A percentile compares a stretch with the other conserved stretches of the same genome.
These are phyloP conservation scores for Scaeva pyrastri DNA, from an alignment of 2,888 invertebrate species.

Conservation along the genomic window DNA sequence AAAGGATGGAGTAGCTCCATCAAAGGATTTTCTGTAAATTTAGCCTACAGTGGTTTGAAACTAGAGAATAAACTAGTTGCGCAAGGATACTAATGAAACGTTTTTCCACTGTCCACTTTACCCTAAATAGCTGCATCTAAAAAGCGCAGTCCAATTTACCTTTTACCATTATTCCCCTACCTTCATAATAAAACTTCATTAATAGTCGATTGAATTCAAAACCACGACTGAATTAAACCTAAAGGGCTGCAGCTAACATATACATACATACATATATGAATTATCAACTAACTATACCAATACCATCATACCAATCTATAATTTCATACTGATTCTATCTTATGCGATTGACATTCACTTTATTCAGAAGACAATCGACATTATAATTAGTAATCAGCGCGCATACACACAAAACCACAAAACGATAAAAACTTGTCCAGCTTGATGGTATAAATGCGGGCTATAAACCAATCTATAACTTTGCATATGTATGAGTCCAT, in stretches of 20 bases:
- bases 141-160: too few species aligned
- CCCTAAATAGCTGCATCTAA: too few species aligned
- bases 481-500: too few species aligned
- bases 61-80: too few species aligned
- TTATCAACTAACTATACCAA: neutral
- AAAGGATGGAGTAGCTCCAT: too few species aligned
- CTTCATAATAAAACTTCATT: constrained; percentile 2
- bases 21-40: too few species aligned
- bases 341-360: constrained; percentile 69
- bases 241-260: neutral
- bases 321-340: constrained; percentile 56
- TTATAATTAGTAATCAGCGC: constrained; percentile 74
- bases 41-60: too few species aligned
- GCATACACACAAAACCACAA: constrained; percentile 49
- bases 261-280: neutral
- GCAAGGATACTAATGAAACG: too few species aligned
- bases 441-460: neutral
- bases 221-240: neutral
- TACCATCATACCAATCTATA: neutral
- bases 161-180: too few species aligned
- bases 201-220: neutral
- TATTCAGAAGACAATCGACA: constrained; percentile 73
- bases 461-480: neutral
- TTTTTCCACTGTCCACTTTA: too few species aligned
- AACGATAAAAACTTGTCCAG: constrained; percentile 32